Evolutionary conservation across 2,797 vertebrate species (phyloP).

Genomic region (Poeciliopsis presidionis): DNA sequence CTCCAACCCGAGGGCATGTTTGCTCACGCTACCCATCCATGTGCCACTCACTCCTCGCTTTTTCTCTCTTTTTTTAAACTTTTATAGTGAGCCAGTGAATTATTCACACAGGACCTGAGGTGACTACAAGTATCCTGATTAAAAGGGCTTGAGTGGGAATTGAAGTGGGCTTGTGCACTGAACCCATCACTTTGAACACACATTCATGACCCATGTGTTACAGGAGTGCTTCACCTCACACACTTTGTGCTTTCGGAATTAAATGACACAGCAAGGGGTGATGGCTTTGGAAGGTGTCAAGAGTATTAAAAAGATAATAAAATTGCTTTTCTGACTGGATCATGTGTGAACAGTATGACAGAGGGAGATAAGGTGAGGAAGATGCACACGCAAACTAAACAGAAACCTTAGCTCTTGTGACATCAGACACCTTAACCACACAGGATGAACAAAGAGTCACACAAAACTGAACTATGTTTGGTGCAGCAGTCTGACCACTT

Average conservation of each 20-base stretch:
- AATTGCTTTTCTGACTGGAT: not conserved
- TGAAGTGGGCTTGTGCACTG: conserved; percentile 12
- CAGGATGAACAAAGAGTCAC: conserved; percentile 8
- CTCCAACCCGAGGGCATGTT: conserved; percentile 39
- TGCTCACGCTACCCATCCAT: conserved; percentile 49
- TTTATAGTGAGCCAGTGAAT: conserved; percentile 65
- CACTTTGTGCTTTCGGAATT: conserved; percentile 2
- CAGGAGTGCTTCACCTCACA: conserved; percentile 22
- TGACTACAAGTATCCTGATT: conserved; percentile 38
- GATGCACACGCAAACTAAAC: not conserved
- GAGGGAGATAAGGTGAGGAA: conserved; percentile 33
- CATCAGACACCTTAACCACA: conserved; percentile 21
- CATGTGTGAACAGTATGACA: not conserved
- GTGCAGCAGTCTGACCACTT: not conserved
- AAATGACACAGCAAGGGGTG: conserved; percentile 4
- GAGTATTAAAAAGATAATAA: not conserved
- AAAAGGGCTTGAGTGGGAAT: conserved; percentile 21
- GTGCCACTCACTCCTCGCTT: conserved; percentile 53
- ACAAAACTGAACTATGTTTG: not conserved
- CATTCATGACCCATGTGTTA: conserved; percentile 16
- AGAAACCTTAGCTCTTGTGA: conserved; percentile 25
- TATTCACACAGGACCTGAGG: conserved; percentile 57
- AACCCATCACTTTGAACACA: conserved; percentile 13
- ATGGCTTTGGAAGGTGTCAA: not conserved
- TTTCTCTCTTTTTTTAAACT: conserved; percentile 46